Evolutionary conservation across 2,113 vertebrate genomes (phyloP).

Genomic region (Onychostruthus taczanowskii): DNA sequence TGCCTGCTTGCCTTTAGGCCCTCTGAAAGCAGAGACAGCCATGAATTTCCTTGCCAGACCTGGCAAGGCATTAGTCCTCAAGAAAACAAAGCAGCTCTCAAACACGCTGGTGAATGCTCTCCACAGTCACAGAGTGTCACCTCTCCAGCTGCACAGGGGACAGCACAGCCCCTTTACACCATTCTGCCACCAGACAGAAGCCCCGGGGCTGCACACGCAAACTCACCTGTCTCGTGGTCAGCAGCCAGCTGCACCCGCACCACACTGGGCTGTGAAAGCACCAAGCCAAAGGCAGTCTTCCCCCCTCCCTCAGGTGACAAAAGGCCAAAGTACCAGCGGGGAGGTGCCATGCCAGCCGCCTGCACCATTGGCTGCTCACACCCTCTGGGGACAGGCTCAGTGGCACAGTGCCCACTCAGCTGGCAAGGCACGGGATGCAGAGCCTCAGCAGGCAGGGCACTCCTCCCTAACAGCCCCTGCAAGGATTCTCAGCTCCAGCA

Average conservation of each 20-base stretch:
- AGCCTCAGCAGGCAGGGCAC: accelerated
- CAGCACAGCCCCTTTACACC: accelerated
- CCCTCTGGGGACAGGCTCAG: neutral
- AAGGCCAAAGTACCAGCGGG: slow-evolving; percentile 1
- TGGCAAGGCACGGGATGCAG: neutral
- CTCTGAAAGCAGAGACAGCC: neutral
- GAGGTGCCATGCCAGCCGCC: neutral
- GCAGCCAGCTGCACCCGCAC: accelerated
- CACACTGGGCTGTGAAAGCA: neutral
- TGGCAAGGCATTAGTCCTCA: neutral
- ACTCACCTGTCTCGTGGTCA: neutral
- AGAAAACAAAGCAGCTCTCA: neutral
- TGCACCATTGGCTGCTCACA: neutral
- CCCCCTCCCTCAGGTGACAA: neutral
- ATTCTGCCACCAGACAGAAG: neutral
- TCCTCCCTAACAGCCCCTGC: neutral
- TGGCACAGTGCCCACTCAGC: neutral
- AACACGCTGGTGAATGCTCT: accelerated
- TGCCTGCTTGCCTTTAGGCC: neutral
- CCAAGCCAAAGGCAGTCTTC: neutral
- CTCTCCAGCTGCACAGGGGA: neutral
- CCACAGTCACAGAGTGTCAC: accelerated
- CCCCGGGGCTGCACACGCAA: neutral
- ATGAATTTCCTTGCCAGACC: neutral
- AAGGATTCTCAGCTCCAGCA: neutral